phyloP scores from a whole-genome alignment of 2,888 invertebrate species.

The Melipona bicolor region DNA sequence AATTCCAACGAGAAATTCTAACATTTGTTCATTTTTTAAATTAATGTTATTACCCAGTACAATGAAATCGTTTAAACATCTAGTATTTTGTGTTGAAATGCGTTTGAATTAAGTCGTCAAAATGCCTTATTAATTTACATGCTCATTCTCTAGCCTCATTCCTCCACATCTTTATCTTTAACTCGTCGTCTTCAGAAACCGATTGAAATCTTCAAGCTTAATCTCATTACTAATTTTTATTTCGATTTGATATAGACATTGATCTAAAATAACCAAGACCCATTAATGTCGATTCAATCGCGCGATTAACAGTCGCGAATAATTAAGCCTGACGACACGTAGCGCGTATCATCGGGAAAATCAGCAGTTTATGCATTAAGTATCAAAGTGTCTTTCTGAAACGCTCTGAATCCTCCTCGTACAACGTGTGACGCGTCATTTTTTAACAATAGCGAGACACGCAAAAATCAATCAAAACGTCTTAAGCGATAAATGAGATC shows the following conservation, averaged over 20 bases:
- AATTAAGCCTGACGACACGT: neutral
- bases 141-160: neutral
- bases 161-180: neutral
- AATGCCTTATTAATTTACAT: neutral
- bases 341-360: neutral
- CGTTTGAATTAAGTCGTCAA: neutral
- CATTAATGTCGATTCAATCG: too few species aligned
- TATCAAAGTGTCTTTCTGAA: neutral
- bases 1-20: neutral
- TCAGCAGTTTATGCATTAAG: neutral
- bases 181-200: neutral
- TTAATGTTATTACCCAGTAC: neutral
- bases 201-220: neutral
- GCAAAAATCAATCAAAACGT: conserved; percentile 39
- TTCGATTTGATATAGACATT: too few species aligned
- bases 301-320: too few species aligned
- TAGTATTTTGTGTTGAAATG: neutral
- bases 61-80: neutral
- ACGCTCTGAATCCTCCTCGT: neutral
- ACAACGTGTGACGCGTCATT: neutral
- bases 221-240: neutral
- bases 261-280: too few species aligned
- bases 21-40: neutral
- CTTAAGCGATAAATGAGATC: conserved; percentile 5
- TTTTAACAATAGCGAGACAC: neutral